phyloP scores from a whole-genome alignment of 1,140 invertebrate species.

The Neodiprion pinetum region DNA sequence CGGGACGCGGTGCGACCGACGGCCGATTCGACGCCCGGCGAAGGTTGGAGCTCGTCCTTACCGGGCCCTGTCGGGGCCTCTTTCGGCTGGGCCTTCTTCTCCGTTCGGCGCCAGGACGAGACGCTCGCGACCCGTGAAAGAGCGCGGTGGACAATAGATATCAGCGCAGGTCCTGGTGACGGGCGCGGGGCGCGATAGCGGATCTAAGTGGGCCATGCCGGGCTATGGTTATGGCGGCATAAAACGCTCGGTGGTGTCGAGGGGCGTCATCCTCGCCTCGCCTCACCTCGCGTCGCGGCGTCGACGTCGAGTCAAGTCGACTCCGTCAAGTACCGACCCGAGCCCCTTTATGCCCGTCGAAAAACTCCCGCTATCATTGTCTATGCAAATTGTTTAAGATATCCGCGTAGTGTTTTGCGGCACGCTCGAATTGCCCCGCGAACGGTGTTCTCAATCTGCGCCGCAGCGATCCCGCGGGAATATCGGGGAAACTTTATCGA shows the following conservation, averaged over 20 bases:
- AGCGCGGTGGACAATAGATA: slow-evolving; percentile 50
- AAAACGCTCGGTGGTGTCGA: slow-evolving; percentile 51
- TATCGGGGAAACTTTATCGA: not conserved
- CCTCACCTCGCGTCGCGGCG: slow-evolving; percentile 22
- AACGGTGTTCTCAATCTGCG: not conserved
- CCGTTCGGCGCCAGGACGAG: not conserved
- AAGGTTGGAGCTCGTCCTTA: no score
- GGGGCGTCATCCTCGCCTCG: slow-evolving; percentile 32
- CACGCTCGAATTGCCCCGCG: not conserved
- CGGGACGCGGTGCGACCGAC: not conserved
- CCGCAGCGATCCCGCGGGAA: not conserved
- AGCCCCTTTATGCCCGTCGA: slow-evolving; percentile 57
- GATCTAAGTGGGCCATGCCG: slow-evolving; percentile 64
- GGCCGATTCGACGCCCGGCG: no score
- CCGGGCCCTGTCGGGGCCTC: no score
- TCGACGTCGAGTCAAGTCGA: slow-evolving; percentile 24
- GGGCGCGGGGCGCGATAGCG: slow-evolving; percentile 52
- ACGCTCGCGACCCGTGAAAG: not conserved
- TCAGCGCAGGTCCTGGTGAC: slow-evolving; percentile 42
- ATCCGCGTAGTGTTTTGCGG: slow-evolving; percentile 37
- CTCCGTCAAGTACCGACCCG: slow-evolving; percentile 27
- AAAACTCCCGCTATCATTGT: slow-evolving; percentile 62
- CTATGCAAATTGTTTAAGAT: slow-evolving; percentile 65
- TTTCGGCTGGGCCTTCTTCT: not conserved
- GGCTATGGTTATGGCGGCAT: slow-evolving; percentile 60